A percentile compares a stretch with the other conserved stretches of the same genome.
phyloP scores from a whole-genome alignment of 2,797 vertebrate genomes.

The Mycteria americana region DNA sequence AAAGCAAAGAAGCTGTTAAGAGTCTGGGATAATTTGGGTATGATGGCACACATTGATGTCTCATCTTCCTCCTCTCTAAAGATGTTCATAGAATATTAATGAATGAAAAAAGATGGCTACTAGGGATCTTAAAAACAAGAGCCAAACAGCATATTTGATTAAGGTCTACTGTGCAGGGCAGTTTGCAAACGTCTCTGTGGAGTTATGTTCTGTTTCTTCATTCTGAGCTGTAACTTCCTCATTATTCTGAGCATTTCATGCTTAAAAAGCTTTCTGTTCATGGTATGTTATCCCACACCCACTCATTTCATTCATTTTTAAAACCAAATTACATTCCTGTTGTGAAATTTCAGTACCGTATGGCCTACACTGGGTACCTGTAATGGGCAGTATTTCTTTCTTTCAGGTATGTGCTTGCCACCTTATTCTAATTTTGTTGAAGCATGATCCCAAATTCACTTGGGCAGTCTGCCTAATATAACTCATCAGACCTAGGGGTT shows the following conservation, averaged over 20 bases:
- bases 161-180: not conserved
- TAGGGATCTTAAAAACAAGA: not conserved
- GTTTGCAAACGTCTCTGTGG: not conserved
- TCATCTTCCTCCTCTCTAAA: not conserved
- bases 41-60: not conserved
- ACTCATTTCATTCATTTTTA: not conserved
- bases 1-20: not conserved
- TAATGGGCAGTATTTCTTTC: not conserved
- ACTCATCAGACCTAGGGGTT: not conserved
- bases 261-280: not conserved
- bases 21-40: not conserved
- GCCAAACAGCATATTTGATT: not conserved
- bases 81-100: slow-evolving; percentile 5
- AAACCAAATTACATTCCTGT: not conserved
- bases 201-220: not conserved
- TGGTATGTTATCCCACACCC: not conserved
- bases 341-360: not conserved
- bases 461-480: not conserved
- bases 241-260: not conserved
- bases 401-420: not conserved
- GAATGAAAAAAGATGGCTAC: not conserved
- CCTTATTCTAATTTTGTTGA: not conserved
- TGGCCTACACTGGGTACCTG: not conserved
- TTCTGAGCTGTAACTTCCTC: not conserved
- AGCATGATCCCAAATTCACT: not conserved